phyloP scores from a whole-genome alignment of 2,113 vertebrate species.

The Notechis scutatus region DNA sequence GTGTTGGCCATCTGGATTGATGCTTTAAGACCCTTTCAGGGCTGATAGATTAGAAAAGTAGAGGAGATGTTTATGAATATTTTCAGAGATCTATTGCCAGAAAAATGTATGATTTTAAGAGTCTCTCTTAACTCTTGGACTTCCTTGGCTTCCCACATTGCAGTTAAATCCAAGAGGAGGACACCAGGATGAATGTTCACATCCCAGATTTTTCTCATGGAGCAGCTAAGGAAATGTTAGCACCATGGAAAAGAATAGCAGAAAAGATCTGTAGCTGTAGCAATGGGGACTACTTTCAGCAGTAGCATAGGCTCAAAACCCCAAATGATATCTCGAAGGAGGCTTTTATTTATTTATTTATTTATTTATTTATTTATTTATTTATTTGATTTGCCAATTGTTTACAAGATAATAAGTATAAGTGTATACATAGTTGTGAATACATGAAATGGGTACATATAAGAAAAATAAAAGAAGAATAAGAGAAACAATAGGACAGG shows the following conservation, averaged over 20 bases:
- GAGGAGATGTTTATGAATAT: background rate
- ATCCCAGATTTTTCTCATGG: background rate
- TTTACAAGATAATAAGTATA: no score
- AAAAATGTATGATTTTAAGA: background rate
- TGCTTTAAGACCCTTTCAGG: background rate
- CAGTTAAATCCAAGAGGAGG: background rate
- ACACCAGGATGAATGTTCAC: background rate
- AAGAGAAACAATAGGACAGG: no score
- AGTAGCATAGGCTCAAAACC: background rate
- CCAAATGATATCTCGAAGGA: background rate
- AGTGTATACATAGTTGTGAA: no score
- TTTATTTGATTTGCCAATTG: no score
- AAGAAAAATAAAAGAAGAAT: no score
- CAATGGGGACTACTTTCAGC: background rate
- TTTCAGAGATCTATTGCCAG: background rate
- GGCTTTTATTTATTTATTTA: no score
- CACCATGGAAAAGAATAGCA: background rate
- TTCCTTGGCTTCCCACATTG: background rate
- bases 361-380: no score
- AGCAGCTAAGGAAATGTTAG: background rate
- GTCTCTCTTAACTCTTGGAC: background rate
- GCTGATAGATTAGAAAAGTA: background rate
- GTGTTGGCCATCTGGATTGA: background rate
- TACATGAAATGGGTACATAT: no score
- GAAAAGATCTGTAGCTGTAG: background rate